Evolutionary conservation across 2,113 vertebrate species (phyloP).

Genomic region (Cynopterus brachyotis): DNA sequence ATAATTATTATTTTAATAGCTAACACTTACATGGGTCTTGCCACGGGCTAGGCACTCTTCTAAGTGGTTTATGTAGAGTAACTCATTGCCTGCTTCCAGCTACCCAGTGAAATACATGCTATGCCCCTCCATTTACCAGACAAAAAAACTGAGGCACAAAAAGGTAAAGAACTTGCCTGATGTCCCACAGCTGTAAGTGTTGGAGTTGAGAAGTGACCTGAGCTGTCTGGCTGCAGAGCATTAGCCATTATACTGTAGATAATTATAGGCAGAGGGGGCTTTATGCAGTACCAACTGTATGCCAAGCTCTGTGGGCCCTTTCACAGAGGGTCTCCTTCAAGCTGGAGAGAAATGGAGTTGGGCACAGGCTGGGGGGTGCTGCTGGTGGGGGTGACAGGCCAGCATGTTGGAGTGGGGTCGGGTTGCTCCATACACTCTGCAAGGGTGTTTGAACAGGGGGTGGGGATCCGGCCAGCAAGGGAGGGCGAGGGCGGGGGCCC

Average conservation of each 20-base stretch:
- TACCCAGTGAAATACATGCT: not conserved
- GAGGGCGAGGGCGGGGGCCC: slow-evolving; percentile 62
- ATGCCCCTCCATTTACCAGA: not conserved
- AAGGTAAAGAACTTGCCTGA: not conserved
- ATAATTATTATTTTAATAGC: slow-evolving; percentile 77
- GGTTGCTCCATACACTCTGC: not conserved
- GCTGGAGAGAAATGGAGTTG: not conserved
- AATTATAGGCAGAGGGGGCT: not conserved
- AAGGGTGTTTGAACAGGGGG: slow-evolving; percentile 48
- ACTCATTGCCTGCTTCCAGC: slow-evolving; percentile 24
- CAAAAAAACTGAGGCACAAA: slow-evolving; percentile 14
- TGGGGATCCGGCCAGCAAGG: slow-evolving; percentile 33
- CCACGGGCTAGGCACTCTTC: slow-evolving; percentile 40
- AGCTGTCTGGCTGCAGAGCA: not conserved
- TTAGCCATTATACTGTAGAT: not conserved
- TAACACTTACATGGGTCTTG: slow-evolving; percentile 57
- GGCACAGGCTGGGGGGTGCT: not conserved
- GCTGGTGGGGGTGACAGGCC: not conserved
- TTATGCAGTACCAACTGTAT: not conserved
- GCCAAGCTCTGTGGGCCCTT: not conserved
- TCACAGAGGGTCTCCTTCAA: not conserved
- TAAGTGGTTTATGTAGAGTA: slow-evolving; percentile 51
- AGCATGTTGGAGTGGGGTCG: not conserved
- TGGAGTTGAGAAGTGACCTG: not conserved
- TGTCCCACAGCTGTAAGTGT: not conserved